Base-by-base conservation (phyloP, 1,140 invertebrate species). In the Atta colombica region DNA sequence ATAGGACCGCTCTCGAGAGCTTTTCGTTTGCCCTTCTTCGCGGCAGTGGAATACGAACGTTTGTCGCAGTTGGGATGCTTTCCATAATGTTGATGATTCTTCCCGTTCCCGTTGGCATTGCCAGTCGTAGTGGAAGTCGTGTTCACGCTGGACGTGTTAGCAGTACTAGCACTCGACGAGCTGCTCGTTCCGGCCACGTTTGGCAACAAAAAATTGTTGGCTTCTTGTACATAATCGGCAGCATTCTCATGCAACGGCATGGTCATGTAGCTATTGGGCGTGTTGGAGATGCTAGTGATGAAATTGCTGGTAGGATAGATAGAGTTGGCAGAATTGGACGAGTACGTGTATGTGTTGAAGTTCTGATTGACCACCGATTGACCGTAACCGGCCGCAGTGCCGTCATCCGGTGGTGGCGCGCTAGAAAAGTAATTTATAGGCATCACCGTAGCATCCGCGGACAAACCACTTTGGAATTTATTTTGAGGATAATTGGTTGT, bases 381-480 rank as follows among this genome's bases (percentile, higher is more conserved):
- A 0, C 95, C 93, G 18, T 95, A 95, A 14, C 94, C 92, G 21
- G 88, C 7, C 10, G 61, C 87, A 0, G 91, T 91, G 6, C 93
- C 91, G 7, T 95, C 94, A 0, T 94, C 94, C 28, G 77, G 28
- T 8, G 77, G 63, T 18, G 77, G 77, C 0, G 94, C 89, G 35
- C 94, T 95, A 0, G 95, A 91, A n/a, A 95, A 94, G 69, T 95
- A 95, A 82, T 95, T 95, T 1, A 95, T 94, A 0, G 94, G 93
- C 91, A 94, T 94, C 65, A 95, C 93, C 0, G 94, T 63, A 21
- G 80, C 18, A 21, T 95, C 94, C 0, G 91, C 85, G 2, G 92
- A 87, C 7, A 95, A 61, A 25, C 91, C 88, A 10, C 90, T 88
- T 28, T 94, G 90, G 39, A 95, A 95, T 69, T 95, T 95, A 21